Percentiles rank a stretch among this genome's conserved stretches.
These are phyloP conservation scores for Carassius carassius DNA, from an alignment of 2,113 vertebrate species.

Conservation along the genomic window DNA sequence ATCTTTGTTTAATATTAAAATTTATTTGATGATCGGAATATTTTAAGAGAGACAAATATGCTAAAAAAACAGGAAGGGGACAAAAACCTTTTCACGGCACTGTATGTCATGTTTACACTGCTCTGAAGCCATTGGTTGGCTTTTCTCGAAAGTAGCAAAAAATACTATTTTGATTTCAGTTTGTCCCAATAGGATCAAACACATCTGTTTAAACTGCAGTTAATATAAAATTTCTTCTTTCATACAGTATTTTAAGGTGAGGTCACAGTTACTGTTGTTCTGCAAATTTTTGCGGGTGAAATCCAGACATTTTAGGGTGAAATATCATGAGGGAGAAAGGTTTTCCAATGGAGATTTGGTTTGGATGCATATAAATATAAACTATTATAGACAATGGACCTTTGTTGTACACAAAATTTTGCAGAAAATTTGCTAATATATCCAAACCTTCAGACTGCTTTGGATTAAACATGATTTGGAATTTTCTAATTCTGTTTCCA, in stretches of 20 bases:
- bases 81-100: no score
- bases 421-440: no score
- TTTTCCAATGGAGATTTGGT: neutral
- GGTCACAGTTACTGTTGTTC: neutral
- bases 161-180: neutral
- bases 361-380: neutral
- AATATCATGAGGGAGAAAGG: neutral
- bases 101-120: conserved; percentile 9
- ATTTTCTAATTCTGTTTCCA: neutral
- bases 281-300: neutral
- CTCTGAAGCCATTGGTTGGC: conserved; percentile 11
- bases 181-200: neutral
- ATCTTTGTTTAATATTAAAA: no score
- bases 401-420: neutral
- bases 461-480: neutral
- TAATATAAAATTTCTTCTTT: neutral
- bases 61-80: no score
- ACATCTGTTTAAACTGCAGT: neutral
- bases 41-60: no score
- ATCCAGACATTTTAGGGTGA: neutral
- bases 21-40: no score
- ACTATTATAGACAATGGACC: neutral
- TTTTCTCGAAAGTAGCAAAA: conserved; percentile 18
- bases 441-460: neutral
- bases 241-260: no score